Conservation (phyloP, 2,888 invertebrate genomes). For the Epinotia brunnichana region DNA sequence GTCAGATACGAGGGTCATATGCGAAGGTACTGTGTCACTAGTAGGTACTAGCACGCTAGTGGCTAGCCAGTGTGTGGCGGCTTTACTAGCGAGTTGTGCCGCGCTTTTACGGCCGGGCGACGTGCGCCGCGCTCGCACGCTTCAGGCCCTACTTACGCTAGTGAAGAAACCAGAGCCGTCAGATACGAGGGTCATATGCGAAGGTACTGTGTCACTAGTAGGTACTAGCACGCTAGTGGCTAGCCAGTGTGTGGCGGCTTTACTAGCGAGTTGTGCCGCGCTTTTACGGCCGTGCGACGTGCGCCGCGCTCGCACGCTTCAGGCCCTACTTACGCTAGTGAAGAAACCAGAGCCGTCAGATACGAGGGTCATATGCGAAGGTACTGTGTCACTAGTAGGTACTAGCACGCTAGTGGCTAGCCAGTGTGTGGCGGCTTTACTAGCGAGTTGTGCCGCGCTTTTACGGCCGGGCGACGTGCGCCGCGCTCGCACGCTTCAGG, state of each 20-base stretch:
- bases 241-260: no score
- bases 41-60: background rate
- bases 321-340: conserved; percentile 71
- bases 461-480: no score
- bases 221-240: background rate
- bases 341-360: conserved; percentile 72
- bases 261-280: no score
- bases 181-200: conserved; percentile 70
- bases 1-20: conserved; percentile 66
- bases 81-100: no score
- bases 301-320: conserved; percentile 49
- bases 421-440: no score
- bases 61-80: no score
- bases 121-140: no score
- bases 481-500: no score
- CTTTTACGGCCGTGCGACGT: no score
- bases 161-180: conserved; percentile 70
- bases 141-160: conserved; percentile 73
- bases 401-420: background rate
- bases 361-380: conserved; percentile 71
- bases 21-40: conserved; percentile 64
- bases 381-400: conserved; percentile 50
- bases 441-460: no score
- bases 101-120: no score
- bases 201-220: conserved; percentile 59